Percentiles rank a stretch among this genome's conserved stretches.
phyloP scores from a whole-genome alignment of 2,113 vertebrate genomes.

The Cololabis saira region DNA sequence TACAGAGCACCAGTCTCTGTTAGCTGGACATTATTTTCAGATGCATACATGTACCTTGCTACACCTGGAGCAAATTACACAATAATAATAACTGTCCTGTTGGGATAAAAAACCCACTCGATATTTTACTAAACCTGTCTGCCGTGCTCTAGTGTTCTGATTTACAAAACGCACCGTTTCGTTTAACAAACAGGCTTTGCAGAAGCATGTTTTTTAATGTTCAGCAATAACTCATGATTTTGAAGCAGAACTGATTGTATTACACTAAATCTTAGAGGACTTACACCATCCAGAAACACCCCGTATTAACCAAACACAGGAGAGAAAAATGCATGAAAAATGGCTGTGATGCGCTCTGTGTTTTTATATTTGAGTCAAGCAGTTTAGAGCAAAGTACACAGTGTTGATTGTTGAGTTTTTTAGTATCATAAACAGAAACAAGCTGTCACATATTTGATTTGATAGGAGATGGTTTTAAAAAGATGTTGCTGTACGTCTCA shows the following conservation, averaged over 20 bases:
- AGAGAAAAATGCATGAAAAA: conserved; percentile 19
- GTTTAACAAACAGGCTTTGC: conserved; percentile 16
- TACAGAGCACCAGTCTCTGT: conserved; percentile 20
- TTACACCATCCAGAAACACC: conserved; percentile 7
- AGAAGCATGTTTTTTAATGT: conserved; percentile 32
- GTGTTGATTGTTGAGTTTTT: conserved; percentile 36
- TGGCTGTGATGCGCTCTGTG: conserved; percentile 25
- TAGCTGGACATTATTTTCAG: conserved; percentile 34
- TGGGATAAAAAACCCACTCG: neutral
- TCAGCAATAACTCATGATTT: conserved; percentile 24
- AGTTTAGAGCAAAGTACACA: conserved; percentile 24
- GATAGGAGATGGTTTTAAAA: conserved; percentile 17
- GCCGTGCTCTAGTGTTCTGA: too few relatives aligned
- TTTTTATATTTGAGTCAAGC: conserved; percentile 35
- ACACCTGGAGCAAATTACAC: conserved; percentile 4
- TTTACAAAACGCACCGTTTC: neutral
- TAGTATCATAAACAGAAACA: conserved; percentile 41
- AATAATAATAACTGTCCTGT: conserved; percentile 2
- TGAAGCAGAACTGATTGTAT: conserved; percentile 44
- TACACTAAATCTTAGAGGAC: conserved; percentile 20
- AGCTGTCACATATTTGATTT: conserved; percentile 27
- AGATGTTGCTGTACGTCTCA: conserved; percentile 17
- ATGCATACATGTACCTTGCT: neutral
- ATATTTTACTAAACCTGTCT: conserved; percentile 1
- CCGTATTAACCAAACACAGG: conserved; percentile 27